Percentiles rank a stretch among this genome's conserved stretches.
Evolutionary conservation across 2,888 invertebrate species (phyloP).

Genomic region (Synanthedon tipuliformis): DNA sequence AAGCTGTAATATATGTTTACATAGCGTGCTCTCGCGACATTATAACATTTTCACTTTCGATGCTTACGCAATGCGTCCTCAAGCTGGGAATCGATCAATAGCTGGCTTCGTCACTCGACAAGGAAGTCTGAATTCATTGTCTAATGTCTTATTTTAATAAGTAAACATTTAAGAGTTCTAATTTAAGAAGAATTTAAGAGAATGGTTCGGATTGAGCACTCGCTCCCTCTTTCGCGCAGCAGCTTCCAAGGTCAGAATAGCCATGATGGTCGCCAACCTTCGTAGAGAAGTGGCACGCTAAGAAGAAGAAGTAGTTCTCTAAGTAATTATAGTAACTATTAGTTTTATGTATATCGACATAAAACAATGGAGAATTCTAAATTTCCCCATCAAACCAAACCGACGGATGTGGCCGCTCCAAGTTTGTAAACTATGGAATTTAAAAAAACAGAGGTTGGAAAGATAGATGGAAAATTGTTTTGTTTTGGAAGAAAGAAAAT

Average conservation of each 20-base stretch:
- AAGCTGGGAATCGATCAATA: background rate
- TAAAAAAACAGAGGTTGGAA: conserved; percentile 43
- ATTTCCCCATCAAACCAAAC: conserved; percentile 20
- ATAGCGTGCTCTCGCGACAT: conserved; percentile 3
- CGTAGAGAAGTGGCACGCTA: too few species aligned
- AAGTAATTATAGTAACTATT: too few species aligned
- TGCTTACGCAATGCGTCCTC: conserved; percentile 1
- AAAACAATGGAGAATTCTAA: conserved; percentile 33
- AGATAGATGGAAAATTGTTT: conserved; percentile 57
- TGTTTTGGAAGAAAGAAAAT: conserved; percentile 51
- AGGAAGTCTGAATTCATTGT: background rate
- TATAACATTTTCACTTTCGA: conserved; percentile 3
- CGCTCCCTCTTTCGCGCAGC: too few species aligned
- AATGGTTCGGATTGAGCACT: too few species aligned
- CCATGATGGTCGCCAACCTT: too few species aligned
- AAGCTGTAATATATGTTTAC: background rate
- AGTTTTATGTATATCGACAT: conserved; percentile 8
- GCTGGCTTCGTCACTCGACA: background rate
- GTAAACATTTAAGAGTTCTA: too few species aligned
- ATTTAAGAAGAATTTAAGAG: too few species aligned
- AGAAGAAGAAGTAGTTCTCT: too few species aligned
- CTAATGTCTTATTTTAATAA: too few species aligned
- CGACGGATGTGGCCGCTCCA: conserved; percentile 38
- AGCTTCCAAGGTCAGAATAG: too few species aligned
- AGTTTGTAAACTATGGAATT: conserved; percentile 51